phyloP scores from a whole-genome alignment of 1,140 invertebrate genomes.

The Drosophila ficusphila region DNA sequence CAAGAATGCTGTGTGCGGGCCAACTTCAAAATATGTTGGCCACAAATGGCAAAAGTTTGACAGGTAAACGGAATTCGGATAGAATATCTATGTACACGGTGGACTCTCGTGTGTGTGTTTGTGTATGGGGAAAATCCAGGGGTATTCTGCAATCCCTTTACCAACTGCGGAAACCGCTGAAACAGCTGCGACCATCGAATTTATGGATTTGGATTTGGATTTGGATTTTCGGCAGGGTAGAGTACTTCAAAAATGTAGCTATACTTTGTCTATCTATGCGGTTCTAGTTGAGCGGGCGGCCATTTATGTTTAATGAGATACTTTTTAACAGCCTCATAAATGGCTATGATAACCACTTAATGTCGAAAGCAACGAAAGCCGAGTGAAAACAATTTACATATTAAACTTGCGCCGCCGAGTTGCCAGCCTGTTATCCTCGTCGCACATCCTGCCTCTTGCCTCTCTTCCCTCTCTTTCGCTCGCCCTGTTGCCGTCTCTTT shows the following conservation, averaged over 20 bases:
- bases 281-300: conserved; percentile 39
- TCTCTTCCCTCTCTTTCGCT: not conserved
- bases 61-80: conserved; percentile 77
- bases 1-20: conserved; percentile 41
- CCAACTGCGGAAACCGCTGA: conserved; percentile 35
- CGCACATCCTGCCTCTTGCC: conserved; percentile 24
- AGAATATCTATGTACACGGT: conserved; percentile 61
- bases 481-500: not conserved
- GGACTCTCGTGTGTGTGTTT: conserved; percentile 4
- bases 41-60: conserved; percentile 81
- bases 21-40: conserved; percentile 81
- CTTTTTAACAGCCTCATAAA: conserved; percentile 83
- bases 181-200: conserved; percentile 38
- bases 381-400: conserved; percentile 80
- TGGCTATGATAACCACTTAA: conserved; percentile 84
- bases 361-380: conserved; percentile 57
- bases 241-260: not conserved
- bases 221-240: conserved; percentile 3
- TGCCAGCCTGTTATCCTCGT: conserved; percentile 52
- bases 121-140: conserved; percentile 4
- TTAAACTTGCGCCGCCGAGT: conserved; percentile 71
- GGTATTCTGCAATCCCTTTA: conserved; percentile 23
- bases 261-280: conserved; percentile 49
- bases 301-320: conserved; percentile 82
- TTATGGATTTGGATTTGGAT: conserved; percentile 18